Conservation (phyloP, 2,888 invertebrate genomes). For the Ophion ellenae region DNA sequence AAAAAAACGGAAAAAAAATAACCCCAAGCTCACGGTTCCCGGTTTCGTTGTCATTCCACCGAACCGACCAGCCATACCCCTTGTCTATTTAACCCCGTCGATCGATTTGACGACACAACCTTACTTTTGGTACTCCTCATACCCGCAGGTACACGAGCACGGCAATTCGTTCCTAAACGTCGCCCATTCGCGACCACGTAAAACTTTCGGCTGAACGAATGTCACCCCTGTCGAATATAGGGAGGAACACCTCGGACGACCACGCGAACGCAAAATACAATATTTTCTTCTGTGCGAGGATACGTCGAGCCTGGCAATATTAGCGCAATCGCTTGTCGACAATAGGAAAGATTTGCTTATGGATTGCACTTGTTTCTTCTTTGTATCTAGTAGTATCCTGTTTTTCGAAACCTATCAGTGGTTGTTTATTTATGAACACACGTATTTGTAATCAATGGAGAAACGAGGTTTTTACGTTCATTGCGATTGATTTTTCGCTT, state of each 20-base stretch:
- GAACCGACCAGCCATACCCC: conserved; percentile 34
- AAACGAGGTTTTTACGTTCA: too few species aligned
- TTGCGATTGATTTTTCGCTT: too few species aligned
- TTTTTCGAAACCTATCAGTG: too few species aligned
- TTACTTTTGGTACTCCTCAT: conserved; percentile 65
- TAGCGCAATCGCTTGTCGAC: background rate
- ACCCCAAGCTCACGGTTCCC: conserved; percentile 44
- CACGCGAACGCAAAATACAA: conserved; percentile 3
- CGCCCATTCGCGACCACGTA: conserved; percentile 58
- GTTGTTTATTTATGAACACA: too few species aligned
- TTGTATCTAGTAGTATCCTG: too few species aligned
- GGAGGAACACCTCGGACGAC: conserved; percentile 23
- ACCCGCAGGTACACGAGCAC: conserved; percentile 54
- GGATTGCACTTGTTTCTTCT: too few species aligned
- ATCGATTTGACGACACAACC: conserved; percentile 70
- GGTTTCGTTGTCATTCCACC: conserved; percentile 60
- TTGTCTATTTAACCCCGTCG: conserved; percentile 58
- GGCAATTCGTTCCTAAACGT: conserved; percentile 23
- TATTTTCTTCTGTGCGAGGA: conserved; percentile 18
- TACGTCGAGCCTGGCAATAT: background rate
- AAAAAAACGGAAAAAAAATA: conserved; percentile 43
- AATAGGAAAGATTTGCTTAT: background rate
- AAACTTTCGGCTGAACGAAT: conserved; percentile 67
- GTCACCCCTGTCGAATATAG: conserved; percentile 38
- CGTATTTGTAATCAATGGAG: too few species aligned